Evolutionary conservation across 1,140 invertebrate species (phyloP).

Genomic region (Hycleus phaleratus): DNA sequence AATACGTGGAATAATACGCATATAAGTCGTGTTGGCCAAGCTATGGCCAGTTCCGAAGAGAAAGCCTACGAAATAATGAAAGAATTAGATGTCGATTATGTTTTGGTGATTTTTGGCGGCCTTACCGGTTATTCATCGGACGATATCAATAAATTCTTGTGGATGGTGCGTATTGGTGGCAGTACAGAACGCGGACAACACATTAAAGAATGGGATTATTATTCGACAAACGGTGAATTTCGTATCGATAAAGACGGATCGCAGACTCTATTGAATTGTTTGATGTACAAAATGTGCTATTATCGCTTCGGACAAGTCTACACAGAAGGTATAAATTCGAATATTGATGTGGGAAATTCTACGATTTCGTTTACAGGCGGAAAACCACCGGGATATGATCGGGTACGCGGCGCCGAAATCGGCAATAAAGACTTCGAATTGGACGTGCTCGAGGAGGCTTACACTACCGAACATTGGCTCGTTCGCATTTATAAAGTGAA

Average conservation of each 20-base stretch:
- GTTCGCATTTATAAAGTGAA: conserved; percentile 94
- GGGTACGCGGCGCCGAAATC: conserved; percentile 85
- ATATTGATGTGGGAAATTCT: too few relatives aligned
- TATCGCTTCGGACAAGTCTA: conserved; percentile 91
- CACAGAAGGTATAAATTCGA: conserved; percentile 58
- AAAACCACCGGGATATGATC: conserved; percentile 83
- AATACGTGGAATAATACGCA: conserved; percentile 99
- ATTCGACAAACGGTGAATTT: conserved; percentile 89
- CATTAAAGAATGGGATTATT: conserved; percentile 95
- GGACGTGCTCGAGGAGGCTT: conserved; percentile 87
- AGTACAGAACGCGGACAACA: conserved; percentile 89
- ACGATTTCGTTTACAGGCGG: conserved; percentile 33
- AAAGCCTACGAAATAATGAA: conserved; percentile 96
- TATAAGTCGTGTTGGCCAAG: conserved; percentile 87
- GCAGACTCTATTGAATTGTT: conserved; percentile 75
- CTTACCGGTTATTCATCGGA: conserved; percentile 97
- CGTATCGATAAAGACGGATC: conserved; percentile 87
- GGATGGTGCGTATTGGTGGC: conserved; percentile 97
- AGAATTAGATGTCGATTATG: conserved; percentile 95
- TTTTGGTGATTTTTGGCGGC: conserved; percentile 96
- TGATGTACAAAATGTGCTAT: conserved; percentile 97
- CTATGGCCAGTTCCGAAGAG: conserved; percentile 94
- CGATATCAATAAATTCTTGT: conserved; percentile 98
- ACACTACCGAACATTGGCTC: conserved; percentile 93
- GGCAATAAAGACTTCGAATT: conserved; percentile 93